Conservation (phyloP, 2,888 invertebrate genomes). For the Mythimna lalbum region DNA sequence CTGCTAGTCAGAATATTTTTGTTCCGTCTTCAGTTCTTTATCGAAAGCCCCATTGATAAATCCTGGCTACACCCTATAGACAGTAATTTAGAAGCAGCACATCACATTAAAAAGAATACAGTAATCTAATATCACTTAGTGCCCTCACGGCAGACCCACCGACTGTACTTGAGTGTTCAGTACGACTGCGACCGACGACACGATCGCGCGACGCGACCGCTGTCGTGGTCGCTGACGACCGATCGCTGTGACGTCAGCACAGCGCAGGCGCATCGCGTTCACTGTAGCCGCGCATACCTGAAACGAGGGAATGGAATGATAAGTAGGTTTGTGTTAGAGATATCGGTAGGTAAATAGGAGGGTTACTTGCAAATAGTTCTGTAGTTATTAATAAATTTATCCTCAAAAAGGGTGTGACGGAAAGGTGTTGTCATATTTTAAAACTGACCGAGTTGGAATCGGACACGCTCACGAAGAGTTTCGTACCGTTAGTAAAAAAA, state of each 20-base stretch:
- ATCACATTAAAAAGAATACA: conserved; percentile 26
- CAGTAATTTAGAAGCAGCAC: conserved; percentile 15
- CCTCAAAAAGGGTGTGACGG: too few species aligned
- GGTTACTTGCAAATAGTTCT: background rate
- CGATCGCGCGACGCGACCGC: conserved; percentile 51
- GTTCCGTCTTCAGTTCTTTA: background rate
- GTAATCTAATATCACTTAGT: conserved; percentile 64
- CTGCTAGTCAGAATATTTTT: background rate
- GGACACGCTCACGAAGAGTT: too few species aligned
- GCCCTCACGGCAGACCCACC: conserved; percentile 68
- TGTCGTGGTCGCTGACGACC: conserved; percentile 52
- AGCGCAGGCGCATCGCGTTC: conserved; percentile 72
- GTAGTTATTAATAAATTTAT: background rate
- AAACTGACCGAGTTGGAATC: too few species aligned
- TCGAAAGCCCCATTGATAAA: background rate
- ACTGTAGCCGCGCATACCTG: conserved; percentile 88
- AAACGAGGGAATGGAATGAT: conserved; percentile 50
- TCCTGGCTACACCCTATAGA: conserved; percentile 45
- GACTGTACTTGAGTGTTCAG: conserved; percentile 64
- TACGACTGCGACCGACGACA: conserved; percentile 53
- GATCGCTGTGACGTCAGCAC: conserved; percentile 70
- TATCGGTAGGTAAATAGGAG: conserved; percentile 17
- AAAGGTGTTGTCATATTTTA: too few species aligned
- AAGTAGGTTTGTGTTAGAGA: conserved; percentile 35
- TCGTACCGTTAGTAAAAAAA: too few species aligned